Evolutionary conservation across 2,888 invertebrate species (phyloP), one percentile per base, ranked within the genome.

Genomic region (Harpalus rubripes): DNA sequence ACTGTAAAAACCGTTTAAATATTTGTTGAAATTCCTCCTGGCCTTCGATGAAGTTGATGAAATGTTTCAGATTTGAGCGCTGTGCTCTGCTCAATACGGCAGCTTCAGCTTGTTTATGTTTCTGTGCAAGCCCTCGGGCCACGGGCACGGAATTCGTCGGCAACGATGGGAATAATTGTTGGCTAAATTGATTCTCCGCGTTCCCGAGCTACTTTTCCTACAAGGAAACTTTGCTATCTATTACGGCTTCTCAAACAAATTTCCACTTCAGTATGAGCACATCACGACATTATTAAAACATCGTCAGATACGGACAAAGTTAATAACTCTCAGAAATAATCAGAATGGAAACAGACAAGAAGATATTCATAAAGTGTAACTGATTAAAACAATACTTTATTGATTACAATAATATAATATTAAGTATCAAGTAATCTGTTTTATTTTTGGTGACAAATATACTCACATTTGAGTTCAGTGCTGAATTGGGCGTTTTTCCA

Each of bases 51-150:
- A 81, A 81, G 65, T 81, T 81, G 65, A 65, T 52, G 81, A 81
- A 81, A 81, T 81, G 81, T 81, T 81, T 81, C 81, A 81, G 81
- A 81, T 81, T 81, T 81, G 63, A 22, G 65, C 81, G 68, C 32
- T 4, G 32, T 5, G 32, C 32, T 32, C 5, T 32, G 32, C 65
- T 81, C 81, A 65, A 81, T 81, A 82, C 39, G 63, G 58, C 52
- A 8, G 22, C 82, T 58, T 82, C 52, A 8, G 26, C 82, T 58
- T 82, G 81, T 52, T 68, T 68, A 52, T 68, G 65, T 52, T 65
- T 65, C 79, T 26, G 12, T 26, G 26, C 41, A 15, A 5, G 39
- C 16, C 39, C 44, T 32, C 65, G 56, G 26, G 82, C 82, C 82
- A 16, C 16, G 22, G 82, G 82, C 82, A 56, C 58, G 56, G 72